A percentile compares a stretch with the other conserved stretches of the same genome.
Conservation (phyloP, 1,140 invertebrate species). For the Hydropsyche tenuis region DNA sequence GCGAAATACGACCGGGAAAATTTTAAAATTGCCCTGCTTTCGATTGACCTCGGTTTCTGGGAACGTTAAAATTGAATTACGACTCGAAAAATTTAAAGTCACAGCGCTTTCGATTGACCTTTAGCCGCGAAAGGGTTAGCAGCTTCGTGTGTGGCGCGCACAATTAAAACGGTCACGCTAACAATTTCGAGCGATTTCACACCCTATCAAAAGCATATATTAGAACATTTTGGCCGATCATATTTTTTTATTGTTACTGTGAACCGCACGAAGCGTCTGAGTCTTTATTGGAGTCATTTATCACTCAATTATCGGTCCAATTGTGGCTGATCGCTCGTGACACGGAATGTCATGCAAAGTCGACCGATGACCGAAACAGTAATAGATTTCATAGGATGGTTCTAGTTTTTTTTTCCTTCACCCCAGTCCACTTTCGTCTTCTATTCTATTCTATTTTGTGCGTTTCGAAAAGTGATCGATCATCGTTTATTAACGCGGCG, state of each 20-base stretch:
- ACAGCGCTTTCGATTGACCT: no score
- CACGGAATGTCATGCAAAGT: slow-evolving; percentile 27
- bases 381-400: background rate
- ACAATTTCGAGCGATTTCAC: background rate
- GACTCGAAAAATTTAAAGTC: no score
- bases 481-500: slow-evolving; percentile 2
- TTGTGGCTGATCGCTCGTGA: slow-evolving; percentile 20
- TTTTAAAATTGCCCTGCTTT: no score
- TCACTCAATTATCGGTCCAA: slow-evolving; percentile 22
- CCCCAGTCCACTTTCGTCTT: no score
- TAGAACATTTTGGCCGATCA: no score
- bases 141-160: slow-evolving; percentile 24
- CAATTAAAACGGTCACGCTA: slow-evolving; percentile 33
- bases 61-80: no score
- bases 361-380: background rate
- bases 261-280: background rate
- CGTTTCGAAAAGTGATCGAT: slow-evolving; percentile 6
- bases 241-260: background rate
- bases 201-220: background rate
- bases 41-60: no score
- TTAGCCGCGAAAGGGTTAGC: background rate
- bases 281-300: slow-evolving; percentile 19
- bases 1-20: no score
- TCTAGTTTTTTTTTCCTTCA: no score
- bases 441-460: no score